A percentile compares a stretch with the other conserved stretches of the same genome.
These are phyloP conservation scores for Penaeus monodon DNA, from an alignment of 2,888 invertebrate genomes.

Conservation along the genomic window DNA sequence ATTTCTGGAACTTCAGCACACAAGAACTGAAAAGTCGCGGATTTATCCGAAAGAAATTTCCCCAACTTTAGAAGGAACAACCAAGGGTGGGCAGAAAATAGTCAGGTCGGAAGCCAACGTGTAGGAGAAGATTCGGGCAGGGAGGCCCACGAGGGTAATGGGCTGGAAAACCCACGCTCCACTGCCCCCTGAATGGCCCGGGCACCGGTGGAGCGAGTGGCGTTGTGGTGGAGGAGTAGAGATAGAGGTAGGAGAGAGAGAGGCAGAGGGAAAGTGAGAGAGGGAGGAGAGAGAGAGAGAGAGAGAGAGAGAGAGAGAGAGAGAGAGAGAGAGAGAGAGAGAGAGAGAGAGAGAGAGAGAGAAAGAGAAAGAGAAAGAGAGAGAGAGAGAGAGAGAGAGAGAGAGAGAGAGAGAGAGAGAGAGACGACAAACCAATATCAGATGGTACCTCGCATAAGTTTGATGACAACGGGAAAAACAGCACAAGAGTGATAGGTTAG, in stretches of 20 bases:
- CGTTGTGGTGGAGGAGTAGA: conserved; percentile 30
- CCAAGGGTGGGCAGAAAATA: conserved; percentile 39
- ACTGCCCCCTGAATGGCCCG: conserved; percentile 47
- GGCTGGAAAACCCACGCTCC: conserved; percentile 54
- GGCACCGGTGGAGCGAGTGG: conserved; percentile 29
- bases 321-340: background rate
- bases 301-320: too few species aligned
- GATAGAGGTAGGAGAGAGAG: background rate
- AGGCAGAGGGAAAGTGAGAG: background rate
- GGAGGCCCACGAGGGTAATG: conserved; percentile 45
- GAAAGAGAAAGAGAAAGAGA: conserved; percentile 5
- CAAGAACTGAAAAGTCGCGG: conserved; percentile 29
- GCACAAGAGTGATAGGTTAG: background rate
- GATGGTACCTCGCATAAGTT: background rate
- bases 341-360: conserved; percentile 7
- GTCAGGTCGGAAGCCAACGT: conserved; percentile 40
- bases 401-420: too few species aligned
- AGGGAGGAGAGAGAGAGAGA: background rate
- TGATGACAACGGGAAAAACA: background rate
- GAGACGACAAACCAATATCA: too few species aligned
- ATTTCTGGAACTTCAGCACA: conserved; percentile 37
- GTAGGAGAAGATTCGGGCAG: conserved; percentile 35
- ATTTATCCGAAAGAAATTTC: conserved; percentile 30
- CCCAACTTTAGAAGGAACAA: conserved; percentile 20
- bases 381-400: background rate